Evolutionary conservation across 64 coral and sea anemone genomes (phyloP).

Genomic region (Montipora capricornis): DNA sequence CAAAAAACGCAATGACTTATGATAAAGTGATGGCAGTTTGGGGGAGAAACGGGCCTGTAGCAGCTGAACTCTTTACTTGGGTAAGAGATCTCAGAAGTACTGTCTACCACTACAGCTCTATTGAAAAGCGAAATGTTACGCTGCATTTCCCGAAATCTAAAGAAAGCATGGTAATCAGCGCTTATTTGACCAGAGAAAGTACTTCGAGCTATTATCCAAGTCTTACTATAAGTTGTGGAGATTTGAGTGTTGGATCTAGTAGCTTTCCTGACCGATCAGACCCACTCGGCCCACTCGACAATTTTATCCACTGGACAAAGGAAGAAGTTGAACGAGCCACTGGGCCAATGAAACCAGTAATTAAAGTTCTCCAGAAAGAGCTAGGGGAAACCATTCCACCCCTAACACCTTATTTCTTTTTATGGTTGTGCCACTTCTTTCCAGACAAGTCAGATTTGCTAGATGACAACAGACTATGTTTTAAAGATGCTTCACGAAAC

Average conservation of each 20-base stretch:
- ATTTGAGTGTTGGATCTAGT: constrained; percentile 18
- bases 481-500: constrained; percentile 35
- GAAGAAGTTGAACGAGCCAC: neutral
- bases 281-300: constrained; percentile 9
- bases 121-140: neutral
- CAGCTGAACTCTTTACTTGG: constrained; percentile 39
- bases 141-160: constrained; percentile 31
- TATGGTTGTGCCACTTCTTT: constrained; percentile 44
- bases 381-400: constrained; percentile 43
- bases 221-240: constrained; percentile 47
- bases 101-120: neutral
- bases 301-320: constrained; percentile 31
- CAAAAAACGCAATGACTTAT: neutral
- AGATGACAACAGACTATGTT: neutral
- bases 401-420: constrained; percentile 24
- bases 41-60: constrained; percentile 24
- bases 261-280: too few relatives aligned
- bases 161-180: constrained; percentile 37
- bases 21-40: constrained; percentile 17
- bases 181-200: neutral
- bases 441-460: neutral
- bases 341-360: neutral
- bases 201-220: neutral
- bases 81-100: neutral
- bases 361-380: constrained; percentile 32